Conservation (phyloP, 2,888 invertebrate species). For the Fragum whitleyi region DNA sequence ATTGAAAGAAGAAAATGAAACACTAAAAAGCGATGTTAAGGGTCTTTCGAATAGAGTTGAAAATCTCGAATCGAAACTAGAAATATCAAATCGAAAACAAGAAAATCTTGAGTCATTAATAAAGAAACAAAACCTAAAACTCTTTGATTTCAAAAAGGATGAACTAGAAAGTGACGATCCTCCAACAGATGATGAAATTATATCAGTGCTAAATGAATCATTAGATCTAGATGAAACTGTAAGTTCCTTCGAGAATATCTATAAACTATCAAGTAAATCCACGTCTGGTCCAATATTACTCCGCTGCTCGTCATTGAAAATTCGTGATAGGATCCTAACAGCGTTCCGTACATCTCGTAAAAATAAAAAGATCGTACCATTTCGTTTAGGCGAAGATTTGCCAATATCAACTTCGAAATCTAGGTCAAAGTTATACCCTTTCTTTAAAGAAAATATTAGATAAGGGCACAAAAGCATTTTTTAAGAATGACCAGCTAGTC, state of each 20-base stretch:
- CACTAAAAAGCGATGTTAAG: neutral
- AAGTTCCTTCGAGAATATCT: too few species aligned
- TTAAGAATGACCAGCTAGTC: neutral
- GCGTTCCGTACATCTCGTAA: neutral
- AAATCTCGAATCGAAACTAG: neutral
- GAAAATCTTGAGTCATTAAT: neutral
- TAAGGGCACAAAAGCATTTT: neutral
- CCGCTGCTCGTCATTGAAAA: neutral
- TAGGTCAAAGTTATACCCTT: conserved; percentile 4
- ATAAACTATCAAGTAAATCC: neutral
- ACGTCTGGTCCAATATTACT: neutral
- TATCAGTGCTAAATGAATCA: neutral
- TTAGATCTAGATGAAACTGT: too few species aligned
- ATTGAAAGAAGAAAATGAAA: neutral
- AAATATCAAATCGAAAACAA: neutral
- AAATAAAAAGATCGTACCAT: neutral
- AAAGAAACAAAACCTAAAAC: neutral
- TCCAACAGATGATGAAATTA: neutral
- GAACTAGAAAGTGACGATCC: neutral
- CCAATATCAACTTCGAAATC: neutral
- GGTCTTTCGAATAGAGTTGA: neutral
- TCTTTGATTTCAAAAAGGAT: neutral
- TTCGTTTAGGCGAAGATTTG: conserved; percentile 11
- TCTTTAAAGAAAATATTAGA: neutral
- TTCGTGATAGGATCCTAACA: neutral